Evolutionary conservation across 2,113 vertebrate species (phyloP).

Genomic region (Coregonus clupeaformis): DNA sequence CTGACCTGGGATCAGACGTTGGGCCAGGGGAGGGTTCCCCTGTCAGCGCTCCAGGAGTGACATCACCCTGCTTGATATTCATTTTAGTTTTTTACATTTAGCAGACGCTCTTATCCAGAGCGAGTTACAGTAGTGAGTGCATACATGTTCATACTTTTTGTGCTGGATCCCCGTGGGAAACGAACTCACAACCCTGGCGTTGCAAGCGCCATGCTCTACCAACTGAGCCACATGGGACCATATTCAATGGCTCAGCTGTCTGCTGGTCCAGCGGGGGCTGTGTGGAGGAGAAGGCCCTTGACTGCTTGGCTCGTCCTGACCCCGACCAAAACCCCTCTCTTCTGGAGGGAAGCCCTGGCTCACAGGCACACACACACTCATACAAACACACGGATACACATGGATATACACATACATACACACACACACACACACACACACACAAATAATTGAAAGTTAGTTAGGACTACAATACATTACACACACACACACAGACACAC

Average conservation of each 20-base stretch:
- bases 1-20: conserved; percentile 12
- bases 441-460: too few species aligned
- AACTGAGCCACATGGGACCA: background rate
- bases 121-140: too few species aligned
- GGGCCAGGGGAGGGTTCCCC: conserved; percentile 16
- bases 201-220: too few species aligned
- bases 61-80: conserved; percentile 43
- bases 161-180: too few species aligned
- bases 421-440: too few species aligned
- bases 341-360: conserved; percentile 1
- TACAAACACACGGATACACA: background rate
- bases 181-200: too few species aligned
- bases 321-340: background rate
- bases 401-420: too few species aligned
- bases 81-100: too few species aligned
- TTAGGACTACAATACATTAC: background rate
- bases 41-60: conserved; percentile 56
- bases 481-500: background rate
- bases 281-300: background rate
- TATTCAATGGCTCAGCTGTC: conserved; percentile 51
- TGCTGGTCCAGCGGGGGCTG: conserved; percentile 31
- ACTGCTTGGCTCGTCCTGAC: background rate
- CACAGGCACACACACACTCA: background rate
- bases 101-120: too few species aligned
- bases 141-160: too few species aligned